Conservation (phyloP, 2,113 vertebrate genomes). For the Polyodon spathula region DNA sequence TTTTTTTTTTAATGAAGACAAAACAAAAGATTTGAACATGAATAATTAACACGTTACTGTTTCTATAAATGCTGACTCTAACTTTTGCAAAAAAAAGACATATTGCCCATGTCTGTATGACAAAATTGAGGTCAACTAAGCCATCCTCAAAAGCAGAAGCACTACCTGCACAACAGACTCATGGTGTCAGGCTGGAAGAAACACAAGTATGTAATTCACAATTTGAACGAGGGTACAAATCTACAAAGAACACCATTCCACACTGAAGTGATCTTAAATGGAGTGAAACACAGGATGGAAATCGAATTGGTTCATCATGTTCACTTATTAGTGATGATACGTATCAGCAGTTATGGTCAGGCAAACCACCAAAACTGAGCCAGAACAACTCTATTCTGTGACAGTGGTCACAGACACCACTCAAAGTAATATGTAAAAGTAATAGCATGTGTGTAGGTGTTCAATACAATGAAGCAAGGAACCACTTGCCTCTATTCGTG, state of each 20-base stretch:
- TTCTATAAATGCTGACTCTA: not conserved
- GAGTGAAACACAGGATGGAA: not conserved
- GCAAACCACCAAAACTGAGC: not conserved
- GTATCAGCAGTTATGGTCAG: not conserved
- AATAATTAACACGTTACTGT: too few relatives aligned
- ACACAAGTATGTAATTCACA: not conserved
- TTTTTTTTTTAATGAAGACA: too few relatives aligned
- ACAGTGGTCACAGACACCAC: slow-evolving; percentile 5
- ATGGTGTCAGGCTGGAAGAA: not conserved
- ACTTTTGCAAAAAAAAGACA: slow-evolving; percentile 3
- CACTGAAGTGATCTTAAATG: not conserved
- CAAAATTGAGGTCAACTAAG: not conserved
- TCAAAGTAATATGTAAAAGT: not conserved
- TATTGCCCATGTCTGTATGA: not conserved
- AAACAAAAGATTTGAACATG: too few relatives aligned
- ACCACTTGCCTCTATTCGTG: not conserved
- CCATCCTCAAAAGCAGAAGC: not conserved
- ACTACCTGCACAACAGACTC: not conserved
- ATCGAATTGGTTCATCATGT: not conserved
- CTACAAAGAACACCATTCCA: not conserved
- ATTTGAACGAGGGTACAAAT: too few relatives aligned
- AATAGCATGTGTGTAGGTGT: not conserved
- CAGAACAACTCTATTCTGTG: not conserved
- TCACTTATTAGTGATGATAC: slow-evolving; percentile 1
- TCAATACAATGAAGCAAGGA: not conserved